Evolutionary conservation across 2,888 invertebrate genomes (phyloP).

Genomic region (Thereva nobilitata): DNA sequence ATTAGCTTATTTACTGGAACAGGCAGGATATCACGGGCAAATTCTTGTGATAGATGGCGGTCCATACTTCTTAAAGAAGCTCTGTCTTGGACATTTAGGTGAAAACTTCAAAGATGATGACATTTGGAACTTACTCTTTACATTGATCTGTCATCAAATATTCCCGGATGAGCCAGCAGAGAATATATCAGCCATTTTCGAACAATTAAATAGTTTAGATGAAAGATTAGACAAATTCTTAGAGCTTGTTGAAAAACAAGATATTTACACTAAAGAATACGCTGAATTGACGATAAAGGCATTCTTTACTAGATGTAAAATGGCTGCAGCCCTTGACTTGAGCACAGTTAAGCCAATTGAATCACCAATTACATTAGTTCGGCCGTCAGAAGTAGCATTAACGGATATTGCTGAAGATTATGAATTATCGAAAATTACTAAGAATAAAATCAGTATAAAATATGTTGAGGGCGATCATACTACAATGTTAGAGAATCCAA

Average conservation of each 20-base stretch:
- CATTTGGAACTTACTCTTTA: conserved; percentile 51
- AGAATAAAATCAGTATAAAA: conserved; percentile 63
- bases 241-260: conserved; percentile 56
- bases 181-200: conserved; percentile 56
- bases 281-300: conserved; percentile 55
- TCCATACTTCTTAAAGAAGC: conserved; percentile 68
- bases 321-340: conserved; percentile 60
- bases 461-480: conserved; percentile 74
- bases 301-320: conserved; percentile 63
- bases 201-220: conserved; percentile 62
- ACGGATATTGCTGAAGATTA: conserved; percentile 67
- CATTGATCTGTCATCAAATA: conserved; percentile 49
- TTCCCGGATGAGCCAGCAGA: conserved; percentile 54
- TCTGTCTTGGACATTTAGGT: conserved; percentile 50
- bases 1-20: conserved; percentile 72
- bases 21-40: conserved; percentile 65
- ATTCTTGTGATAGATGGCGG: conserved; percentile 81
- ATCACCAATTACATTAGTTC: conserved; percentile 65
- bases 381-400: conserved; percentile 66
- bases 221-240: conserved; percentile 63
- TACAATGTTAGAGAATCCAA: conserved; percentile 69
- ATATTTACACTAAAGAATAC: conserved; percentile 56
- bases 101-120: conserved; percentile 49
- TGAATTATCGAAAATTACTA: conserved; percentile 65
- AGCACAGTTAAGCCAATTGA: conserved; percentile 61